These are phyloP conservation scores for Drosophila ustulata DNA, from an alignment of 2,888 invertebrate genomes.

Conservation along the genomic window DNA sequence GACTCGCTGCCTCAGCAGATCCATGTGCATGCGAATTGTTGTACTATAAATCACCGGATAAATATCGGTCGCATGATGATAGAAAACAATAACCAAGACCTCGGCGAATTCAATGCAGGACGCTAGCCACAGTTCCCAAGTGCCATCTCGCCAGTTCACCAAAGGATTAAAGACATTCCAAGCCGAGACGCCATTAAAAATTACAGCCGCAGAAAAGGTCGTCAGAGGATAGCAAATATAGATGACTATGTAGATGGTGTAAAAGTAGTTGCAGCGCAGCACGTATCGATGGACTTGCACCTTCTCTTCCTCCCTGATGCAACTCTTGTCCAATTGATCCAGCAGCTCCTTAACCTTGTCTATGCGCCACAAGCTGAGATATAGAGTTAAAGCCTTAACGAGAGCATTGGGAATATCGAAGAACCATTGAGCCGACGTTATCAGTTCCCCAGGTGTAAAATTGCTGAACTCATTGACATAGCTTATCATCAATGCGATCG, in stretches of 20 bases:
- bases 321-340: conserved; percentile 6
- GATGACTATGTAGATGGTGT: not conserved
- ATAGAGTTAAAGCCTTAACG: not conserved
- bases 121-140: not conserved
- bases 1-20: conserved; percentile 1
- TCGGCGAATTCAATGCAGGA: not conserved
- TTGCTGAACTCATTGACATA: conserved; percentile 3
- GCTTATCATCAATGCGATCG: conserved; percentile 1
- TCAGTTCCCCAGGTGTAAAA: conserved; percentile 12
- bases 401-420: conserved; percentile 2
- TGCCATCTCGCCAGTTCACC: conserved; percentile 10
- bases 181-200: not conserved
- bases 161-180: conserved; percentile 9
- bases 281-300: conserved; percentile 2
- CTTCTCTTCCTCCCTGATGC: not conserved
- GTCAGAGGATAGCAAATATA: not conserved
- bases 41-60: not conserved
- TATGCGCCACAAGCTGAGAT: conserved; percentile 1
- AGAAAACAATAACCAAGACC: not conserved
- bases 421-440: conserved; percentile 2
- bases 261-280: not conserved
- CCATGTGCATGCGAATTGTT: not conserved
- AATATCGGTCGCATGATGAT: not conserved
- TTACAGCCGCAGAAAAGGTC: not conserved
- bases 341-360: not conserved